Percentiles rank a stretch among this genome's conserved stretches.
Conservation (phyloP, 2,113 vertebrate species). For the Corythoichthys intestinalis region DNA sequence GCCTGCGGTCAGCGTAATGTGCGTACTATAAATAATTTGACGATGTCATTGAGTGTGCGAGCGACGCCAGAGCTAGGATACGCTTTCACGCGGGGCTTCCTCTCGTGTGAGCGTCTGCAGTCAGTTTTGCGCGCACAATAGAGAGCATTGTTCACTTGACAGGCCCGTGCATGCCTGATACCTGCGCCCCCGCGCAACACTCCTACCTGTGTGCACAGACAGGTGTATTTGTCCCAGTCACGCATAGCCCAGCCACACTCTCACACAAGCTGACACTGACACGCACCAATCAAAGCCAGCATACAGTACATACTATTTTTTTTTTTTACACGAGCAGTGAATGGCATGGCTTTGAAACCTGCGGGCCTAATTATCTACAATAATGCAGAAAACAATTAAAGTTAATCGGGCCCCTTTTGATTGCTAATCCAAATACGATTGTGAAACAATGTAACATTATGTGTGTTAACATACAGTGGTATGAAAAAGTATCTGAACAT, state of each 20-base stretch:
- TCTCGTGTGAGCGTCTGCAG: conserved; percentile 64
- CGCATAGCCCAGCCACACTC: conserved; percentile 71
- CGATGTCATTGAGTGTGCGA: conserved; percentile 47
- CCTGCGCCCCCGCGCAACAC: conserved; percentile 38
- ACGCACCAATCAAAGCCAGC: conserved; percentile 3
- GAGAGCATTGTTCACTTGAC: conserved; percentile 78
- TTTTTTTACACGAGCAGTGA: neutral
- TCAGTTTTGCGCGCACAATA: conserved; percentile 76
- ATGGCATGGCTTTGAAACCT: neutral
- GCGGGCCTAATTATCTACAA: neutral
- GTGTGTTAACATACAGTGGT: no score
- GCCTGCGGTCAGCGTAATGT: conserved; percentile 65
- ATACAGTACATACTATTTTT: neutral
- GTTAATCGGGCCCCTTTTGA: no score
- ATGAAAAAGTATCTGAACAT: no score
- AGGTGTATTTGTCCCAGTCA: conserved; percentile 83
- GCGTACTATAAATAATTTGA: conserved; percentile 68
- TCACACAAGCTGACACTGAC: conserved; percentile 32
- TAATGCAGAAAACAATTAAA: neutral
- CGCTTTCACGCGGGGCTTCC: conserved; percentile 62
- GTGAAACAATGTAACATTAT: no score
- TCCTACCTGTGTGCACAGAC: conserved; percentile 78
- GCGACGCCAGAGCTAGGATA: conserved; percentile 12
- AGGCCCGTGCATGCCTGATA: conserved; percentile 79
- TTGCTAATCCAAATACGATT: no score